A percentile compares a stretch with the other conserved stretches of the same genome.
These are phyloP conservation scores for Pelecanus crispus DNA, from an alignment of 2,113 vertebrate species.

Conservation along the genomic window DNA sequence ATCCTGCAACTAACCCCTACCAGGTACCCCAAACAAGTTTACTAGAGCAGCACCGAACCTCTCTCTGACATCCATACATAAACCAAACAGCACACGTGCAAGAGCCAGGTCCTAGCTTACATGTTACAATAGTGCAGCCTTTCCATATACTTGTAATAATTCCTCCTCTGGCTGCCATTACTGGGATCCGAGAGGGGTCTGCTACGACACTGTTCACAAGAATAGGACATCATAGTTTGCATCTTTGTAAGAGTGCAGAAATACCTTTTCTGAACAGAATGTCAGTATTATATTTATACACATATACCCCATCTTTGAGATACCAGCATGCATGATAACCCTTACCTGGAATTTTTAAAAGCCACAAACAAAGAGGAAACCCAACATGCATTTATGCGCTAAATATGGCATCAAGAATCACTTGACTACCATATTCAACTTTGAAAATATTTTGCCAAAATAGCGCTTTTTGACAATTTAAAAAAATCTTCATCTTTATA, in stretches of 20 bases:
- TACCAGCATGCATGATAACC: neutral
- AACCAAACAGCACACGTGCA: neutral
- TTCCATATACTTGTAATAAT: neutral
- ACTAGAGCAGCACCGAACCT: neutral
- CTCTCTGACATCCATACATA: neutral
- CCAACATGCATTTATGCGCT: neutral
- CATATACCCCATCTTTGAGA: neutral
- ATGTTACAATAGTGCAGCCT: rapidly evolving
- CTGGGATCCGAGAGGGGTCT: neutral
- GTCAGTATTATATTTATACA: neutral
- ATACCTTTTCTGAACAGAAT: neutral
- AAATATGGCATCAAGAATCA: neutral
- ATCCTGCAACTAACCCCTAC: neutral
- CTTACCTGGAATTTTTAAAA: neutral
- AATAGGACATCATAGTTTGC: neutral
- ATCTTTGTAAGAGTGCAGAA: neutral
- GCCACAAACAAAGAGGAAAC: neutral
- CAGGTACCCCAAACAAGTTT: neutral
- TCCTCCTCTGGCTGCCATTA: neutral
- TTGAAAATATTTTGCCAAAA: neutral
- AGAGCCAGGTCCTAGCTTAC: neutral
- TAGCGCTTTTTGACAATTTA: neutral
- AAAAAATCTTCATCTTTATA: neutral
- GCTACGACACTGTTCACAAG: neutral
- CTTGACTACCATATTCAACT: neutral